Evolutionary conservation across 2,113 vertebrate species (phyloP).

Genomic region (Oceanodroma tethys): DNA sequence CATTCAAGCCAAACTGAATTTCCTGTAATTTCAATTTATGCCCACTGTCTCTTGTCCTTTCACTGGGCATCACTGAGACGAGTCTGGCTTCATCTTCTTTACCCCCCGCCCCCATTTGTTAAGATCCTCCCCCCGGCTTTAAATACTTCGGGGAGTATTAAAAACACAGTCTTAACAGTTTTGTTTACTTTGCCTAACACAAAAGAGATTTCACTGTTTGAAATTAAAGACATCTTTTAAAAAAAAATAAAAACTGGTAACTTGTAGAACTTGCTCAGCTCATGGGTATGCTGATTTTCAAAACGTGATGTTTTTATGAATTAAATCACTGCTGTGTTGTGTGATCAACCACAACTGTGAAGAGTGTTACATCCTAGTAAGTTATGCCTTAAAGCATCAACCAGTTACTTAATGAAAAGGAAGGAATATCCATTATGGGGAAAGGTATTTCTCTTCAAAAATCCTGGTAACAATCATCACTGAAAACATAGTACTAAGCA

Average conservation of each 20-base stretch:
- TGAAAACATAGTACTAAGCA: not conserved
- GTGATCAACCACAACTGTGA: not conserved
- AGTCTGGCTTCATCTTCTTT: not conserved
- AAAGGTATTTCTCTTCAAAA: not conserved
- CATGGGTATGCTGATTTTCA: not conserved
- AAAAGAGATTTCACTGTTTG: not conserved
- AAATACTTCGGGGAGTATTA: not conserved
- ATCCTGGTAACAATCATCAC: not conserved
- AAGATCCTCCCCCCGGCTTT: not conserved
- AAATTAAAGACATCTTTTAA: not conserved
- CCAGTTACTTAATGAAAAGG: not conserved
- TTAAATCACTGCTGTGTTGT: not conserved
- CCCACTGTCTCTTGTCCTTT: not conserved
- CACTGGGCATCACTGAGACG: not conserved
- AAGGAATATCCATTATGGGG: not conserved
- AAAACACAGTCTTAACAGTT: not conserved
- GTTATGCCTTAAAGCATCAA: not conserved
- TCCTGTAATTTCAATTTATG: not conserved
- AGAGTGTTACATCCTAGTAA: not conserved
- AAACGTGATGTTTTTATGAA: not conserved
- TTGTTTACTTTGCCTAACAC: not conserved
- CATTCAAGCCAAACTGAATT: not conserved
- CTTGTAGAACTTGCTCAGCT: not conserved
- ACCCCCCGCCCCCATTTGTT: not conserved
- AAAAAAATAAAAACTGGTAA: not conserved